Percentiles rank a stretch among this genome's conserved stretches.
phyloP scores from a whole-genome alignment of 2,113 vertebrate species.

The Maccullochella peelii region DNA sequence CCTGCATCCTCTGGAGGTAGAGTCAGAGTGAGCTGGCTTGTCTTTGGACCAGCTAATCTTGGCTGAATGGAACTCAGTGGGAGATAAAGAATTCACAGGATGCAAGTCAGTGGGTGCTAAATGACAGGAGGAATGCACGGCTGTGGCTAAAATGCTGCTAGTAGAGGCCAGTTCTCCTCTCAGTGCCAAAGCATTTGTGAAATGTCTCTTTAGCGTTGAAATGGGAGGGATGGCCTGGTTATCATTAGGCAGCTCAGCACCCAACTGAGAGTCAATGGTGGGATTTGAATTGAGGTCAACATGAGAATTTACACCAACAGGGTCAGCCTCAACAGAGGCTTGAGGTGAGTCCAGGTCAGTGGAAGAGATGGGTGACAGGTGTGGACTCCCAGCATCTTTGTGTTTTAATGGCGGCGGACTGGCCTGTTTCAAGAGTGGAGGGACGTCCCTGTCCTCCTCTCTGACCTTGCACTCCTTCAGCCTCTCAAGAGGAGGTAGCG shows the following conservation, averaged over 20 bases:
- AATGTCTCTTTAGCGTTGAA: conserved; percentile 23
- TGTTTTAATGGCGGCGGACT: conserved; percentile 63
- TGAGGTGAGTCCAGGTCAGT: not conserved
- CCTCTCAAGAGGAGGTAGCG: not conserved
- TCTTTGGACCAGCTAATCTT: conserved; percentile 3
- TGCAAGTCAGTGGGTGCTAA: not conserved
- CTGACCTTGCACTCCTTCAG: not conserved
- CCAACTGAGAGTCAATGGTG: not conserved
- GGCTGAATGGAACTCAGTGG: conserved; percentile 17
- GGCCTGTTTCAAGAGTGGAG: conserved; percentile 30
- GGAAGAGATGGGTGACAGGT: not conserved
- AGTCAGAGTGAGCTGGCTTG: not conserved
- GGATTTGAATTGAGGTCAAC: not conserved
- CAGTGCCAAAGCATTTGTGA: not conserved
- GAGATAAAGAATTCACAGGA: conserved; percentile 12
- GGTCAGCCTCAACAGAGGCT: not conserved
- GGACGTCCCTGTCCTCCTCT: not conserved
- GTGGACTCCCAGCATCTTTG: conserved; percentile 49
- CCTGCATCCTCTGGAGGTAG: conserved; percentile 35
- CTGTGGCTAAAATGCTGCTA: not conserved
- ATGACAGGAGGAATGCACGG: not conserved
- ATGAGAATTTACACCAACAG: not conserved
- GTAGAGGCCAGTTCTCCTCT: not conserved
- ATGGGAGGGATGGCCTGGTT: conserved; percentile 3
- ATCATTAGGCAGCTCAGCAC: not conserved